Conservation (phyloP, 2,113 vertebrate species). For the Ivindomyrus marchei region DNA sequence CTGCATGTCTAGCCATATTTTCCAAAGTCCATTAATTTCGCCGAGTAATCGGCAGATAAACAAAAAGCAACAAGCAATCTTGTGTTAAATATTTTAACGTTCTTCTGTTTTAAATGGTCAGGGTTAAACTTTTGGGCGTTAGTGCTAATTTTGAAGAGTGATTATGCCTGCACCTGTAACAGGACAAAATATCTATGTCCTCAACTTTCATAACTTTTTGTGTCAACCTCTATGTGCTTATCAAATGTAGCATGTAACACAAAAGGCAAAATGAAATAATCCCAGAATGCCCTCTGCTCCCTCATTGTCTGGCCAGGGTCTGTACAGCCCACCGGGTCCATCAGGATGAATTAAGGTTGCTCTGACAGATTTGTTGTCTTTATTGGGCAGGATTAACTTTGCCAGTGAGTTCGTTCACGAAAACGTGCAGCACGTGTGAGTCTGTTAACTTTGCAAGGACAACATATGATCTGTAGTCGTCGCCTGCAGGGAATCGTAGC, state of each 20-base stretch:
- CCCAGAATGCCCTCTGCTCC: neutral
- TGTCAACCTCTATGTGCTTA: neutral
- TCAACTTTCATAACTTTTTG: neutral
- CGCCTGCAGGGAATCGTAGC: neutral
- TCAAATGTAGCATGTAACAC: neutral
- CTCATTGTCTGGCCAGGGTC: neutral
- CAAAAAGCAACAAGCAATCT: neutral
- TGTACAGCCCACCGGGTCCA: neutral
- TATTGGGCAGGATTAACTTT: neutral
- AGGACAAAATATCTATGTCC: neutral
- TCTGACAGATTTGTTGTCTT: neutral
- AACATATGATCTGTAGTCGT: neutral
- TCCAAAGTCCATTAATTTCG: neutral
- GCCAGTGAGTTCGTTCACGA: neutral
- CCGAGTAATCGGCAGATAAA: neutral
- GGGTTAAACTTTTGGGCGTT: neutral
- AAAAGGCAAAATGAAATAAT: neutral
- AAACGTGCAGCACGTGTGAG: neutral
- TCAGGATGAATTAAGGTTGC: neutral
- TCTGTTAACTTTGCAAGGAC: neutral
- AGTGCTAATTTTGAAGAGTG: neutral
- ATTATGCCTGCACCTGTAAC: neutral
- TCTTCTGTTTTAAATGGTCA: neutral
- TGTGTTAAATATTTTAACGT: neutral
- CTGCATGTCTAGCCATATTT: neutral